Evolutionary conservation across 2,797 vertebrate species (phyloP), one percentile per base, ranked within the genome.

Genomic region (Sitta carolinensis): DNA sequence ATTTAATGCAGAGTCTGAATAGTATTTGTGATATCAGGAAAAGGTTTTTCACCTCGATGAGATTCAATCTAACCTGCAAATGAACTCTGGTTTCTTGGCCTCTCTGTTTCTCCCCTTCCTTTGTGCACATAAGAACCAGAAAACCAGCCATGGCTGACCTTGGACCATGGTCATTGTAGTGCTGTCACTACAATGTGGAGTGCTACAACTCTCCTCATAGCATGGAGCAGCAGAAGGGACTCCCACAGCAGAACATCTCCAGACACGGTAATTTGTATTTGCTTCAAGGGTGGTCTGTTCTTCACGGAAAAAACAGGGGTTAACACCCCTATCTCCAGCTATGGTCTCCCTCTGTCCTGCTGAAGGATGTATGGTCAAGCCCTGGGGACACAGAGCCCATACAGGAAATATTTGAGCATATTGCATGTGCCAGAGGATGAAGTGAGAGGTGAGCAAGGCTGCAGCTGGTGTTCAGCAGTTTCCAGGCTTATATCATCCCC

Each of bases 231-330:
- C 57, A 32, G 47, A 75, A 78, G 26, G 10, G 11, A 21, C 43
- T 62, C 38, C 45, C 29, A n/a, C 6, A 2, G 42, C 5, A 73
- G 51, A 66, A 23, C 58, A 74, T 19, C 59, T 84, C 36, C 42
- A 52, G 43, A n/a, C 15, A 32, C 0, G 0, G 15, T 16, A 30
- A 77, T 80, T 50, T 64, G 9, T 57, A 9, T 55, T 75, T 0
- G 0, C 23, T 58, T 68, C 38, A 40, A 38, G 3, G 3, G 29
- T 32, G 17, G 12, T 52, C 4, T 64, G 7, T 36, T 78, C 42
- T n/a, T 64, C 51, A 16, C 27, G 30, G 50, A 36, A 27, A 27
- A 84, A 79, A 20, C 18, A 67, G 51, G 9, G 7, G 2, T 51
- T 91, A 76, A 34, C 26, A 47, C 9, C 13, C 1, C 0, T 32